Base-by-base conservation (phyloP, 2,113 vertebrate genomes). In the Phrynosoma platyrhinos region DNA sequence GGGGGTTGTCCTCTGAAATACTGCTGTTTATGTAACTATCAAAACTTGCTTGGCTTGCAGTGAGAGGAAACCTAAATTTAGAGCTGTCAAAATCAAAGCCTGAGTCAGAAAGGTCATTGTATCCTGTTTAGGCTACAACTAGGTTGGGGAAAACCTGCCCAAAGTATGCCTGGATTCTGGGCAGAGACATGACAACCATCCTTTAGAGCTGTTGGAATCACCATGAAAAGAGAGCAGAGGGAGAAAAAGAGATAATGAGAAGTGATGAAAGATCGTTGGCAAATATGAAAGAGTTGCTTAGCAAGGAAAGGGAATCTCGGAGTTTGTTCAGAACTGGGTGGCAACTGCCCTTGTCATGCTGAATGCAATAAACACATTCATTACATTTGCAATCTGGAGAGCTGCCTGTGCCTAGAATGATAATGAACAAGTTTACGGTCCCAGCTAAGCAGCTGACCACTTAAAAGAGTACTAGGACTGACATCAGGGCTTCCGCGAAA, bases 91-190 rank as follows among this genome's bases (percentile, higher is more conserved):
- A 72, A 74, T 58, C 83, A 71, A 58, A 47, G 53, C 64, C 30
- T 79, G 66, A 79, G 27, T 53, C 76, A 32, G n/a, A 86, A 86
- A 87, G 86, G 78, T 81, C 78, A 87, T 21, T 30, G 78, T 16
- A 72, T 87, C 78, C 55, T 71, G 68, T 87, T 58, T 79, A 47
- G 32, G 32, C 68, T 72, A 53, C 66, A 40, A 23, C 52, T 74
- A 27, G 27, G 7, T 21, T n/a, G 55, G 86, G 66, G 68, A 62
- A 87, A 81, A n/a, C 36, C 52, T n/a, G 20, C 79, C 52, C 20
- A 10, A 78, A 42, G 5, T 14, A 47, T 8, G 9, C 9, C 20
- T 12, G 53, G 36, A 25, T 81, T 42, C 85, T 68, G n/a, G 53
- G 78, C 68, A 87, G 52, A 14, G 52, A 62, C 5, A 32, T 52